Conservation (phyloP, 2,888 invertebrate species). For the Parnassius smintheus region DNA sequence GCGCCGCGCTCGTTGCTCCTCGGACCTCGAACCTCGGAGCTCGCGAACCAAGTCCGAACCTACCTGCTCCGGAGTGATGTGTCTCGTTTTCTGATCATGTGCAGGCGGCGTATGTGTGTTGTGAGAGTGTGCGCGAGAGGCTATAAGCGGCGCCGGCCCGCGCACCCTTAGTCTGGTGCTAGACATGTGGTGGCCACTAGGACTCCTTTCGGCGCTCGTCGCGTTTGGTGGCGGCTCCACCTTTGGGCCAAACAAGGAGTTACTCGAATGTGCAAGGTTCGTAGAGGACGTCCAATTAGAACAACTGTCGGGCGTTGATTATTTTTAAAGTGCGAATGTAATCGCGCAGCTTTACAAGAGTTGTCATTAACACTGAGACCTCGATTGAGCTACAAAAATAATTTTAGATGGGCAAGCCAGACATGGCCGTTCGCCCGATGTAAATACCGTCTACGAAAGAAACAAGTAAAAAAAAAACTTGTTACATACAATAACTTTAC, state of each 20-base stretch:
- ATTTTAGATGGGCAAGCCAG: constrained; percentile 63
- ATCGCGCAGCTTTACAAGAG: constrained; percentile 31
- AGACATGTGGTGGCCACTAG: constrained; percentile 67
- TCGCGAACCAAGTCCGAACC: constrained; percentile 34
- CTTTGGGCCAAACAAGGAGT: constrained; percentile 65
- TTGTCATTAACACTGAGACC: constrained; percentile 49
- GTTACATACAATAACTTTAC: too few species aligned
- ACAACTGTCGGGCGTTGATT: not conserved
- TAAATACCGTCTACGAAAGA: constrained; percentile 14
- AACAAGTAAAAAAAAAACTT: constrained; percentile 1
- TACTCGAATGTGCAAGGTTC: constrained; percentile 77
- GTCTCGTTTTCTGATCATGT: constrained; percentile 63
- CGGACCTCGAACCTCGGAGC: constrained; percentile 56
- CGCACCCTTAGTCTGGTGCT: constrained; percentile 59
- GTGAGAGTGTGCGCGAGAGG: constrained; percentile 64
- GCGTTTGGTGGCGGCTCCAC: constrained; percentile 62
- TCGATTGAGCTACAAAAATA: constrained; percentile 72
- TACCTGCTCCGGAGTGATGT: constrained; percentile 55
- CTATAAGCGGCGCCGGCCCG: constrained; percentile 56
- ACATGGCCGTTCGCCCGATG: constrained; percentile 30
- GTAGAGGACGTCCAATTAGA: constrained; percentile 34
- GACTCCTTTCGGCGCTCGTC: constrained; percentile 60
- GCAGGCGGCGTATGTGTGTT: constrained; percentile 61
- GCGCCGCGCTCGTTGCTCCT: constrained; percentile 68
- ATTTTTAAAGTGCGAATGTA: not conserved